Conservation (phyloP, 2,113 vertebrate species). For the Corythaixoides concolor region DNA sequence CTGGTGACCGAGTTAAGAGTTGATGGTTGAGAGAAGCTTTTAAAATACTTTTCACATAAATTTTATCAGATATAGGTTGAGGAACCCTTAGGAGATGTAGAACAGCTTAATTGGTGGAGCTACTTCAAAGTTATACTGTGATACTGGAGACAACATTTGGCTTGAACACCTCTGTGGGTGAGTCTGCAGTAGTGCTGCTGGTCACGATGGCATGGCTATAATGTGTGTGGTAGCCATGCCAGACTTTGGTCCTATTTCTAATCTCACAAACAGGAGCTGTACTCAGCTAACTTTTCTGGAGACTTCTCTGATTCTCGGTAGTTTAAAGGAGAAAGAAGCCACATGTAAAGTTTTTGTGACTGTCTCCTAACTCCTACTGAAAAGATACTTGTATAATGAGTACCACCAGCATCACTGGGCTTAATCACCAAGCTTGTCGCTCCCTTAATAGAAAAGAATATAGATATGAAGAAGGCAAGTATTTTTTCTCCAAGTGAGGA, state of each 20-base stretch:
- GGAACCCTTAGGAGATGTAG: background rate
- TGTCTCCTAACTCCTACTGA: background rate
- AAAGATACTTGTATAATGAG: background rate
- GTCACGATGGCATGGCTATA: background rate
- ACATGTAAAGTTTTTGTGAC: background rate
- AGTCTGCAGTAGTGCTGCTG: background rate
- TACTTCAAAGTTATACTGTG: background rate
- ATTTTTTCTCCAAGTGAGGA: background rate
- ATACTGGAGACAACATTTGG: background rate
- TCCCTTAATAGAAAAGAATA: background rate
- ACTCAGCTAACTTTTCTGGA: background rate
- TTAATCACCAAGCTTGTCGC: background rate
- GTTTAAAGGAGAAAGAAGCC: background rate
- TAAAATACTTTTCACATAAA: background rate
- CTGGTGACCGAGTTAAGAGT: background rate
- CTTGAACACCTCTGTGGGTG: background rate
- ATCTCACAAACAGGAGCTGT: background rate
- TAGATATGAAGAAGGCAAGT: background rate
- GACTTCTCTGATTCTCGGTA: background rate
- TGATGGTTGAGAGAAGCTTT: background rate
- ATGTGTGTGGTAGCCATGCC: fast-evolving
- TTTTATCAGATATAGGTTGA: background rate
- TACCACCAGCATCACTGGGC: background rate
- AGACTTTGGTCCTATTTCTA: background rate
- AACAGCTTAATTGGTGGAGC: background rate